Conservation (phyloP, 1,140 invertebrate species). For the Linepithema humile region DNA sequence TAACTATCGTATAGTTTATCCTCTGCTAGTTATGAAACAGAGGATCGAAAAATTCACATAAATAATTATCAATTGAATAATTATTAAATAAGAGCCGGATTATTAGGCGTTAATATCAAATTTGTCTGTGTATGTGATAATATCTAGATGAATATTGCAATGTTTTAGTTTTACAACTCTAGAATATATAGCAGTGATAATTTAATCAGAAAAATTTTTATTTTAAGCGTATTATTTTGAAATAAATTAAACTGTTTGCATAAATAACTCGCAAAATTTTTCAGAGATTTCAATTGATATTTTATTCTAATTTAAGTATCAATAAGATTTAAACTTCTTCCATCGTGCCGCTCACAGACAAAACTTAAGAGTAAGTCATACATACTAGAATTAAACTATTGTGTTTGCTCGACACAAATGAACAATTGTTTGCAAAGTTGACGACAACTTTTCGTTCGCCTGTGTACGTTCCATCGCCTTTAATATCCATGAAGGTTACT, state of each 20-base stretch:
- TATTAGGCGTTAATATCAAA: neutral
- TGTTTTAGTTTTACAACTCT: neutral
- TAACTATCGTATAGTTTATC: neutral
- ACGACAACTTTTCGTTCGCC: neutral
- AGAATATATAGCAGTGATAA: neutral
- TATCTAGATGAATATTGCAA: neutral
- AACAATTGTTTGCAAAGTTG: neutral
- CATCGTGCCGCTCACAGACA: neutral
- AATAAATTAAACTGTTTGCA: neutral
- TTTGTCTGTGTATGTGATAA: neutral
- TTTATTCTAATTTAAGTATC: neutral
- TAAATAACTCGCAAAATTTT: neutral
- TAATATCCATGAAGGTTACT: constrained; percentile 15
- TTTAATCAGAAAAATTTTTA: neutral
- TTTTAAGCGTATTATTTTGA: neutral
- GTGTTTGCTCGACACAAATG: neutral
- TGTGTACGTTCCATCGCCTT: neutral
- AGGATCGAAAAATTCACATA: neutral
- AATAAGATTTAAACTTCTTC: neutral
- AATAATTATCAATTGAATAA: constrained; percentile 16
- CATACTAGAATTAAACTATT: neutral
- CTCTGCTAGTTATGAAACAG: neutral
- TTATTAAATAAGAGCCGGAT: neutral
- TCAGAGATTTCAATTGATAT: neutral
- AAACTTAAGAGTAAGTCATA: neutral